These are phyloP conservation scores for Alitta virens DNA, from an alignment of 2,888 invertebrate species.

Conservation along the genomic window DNA sequence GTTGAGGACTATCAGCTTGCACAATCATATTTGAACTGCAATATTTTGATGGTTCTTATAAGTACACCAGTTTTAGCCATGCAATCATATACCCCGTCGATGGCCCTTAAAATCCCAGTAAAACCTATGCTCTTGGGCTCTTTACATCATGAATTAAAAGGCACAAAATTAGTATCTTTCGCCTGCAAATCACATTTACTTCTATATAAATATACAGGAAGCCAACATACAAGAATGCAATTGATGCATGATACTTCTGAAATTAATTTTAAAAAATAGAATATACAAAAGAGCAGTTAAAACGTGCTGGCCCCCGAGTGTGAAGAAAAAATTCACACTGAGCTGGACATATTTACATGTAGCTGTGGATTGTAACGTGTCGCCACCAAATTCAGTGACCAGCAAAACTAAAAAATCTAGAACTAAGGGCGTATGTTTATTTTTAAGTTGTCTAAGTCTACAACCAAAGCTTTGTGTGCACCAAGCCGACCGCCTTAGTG, in stretches of 20 bases:
- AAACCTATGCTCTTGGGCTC: background rate
- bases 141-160: background rate
- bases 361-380: no score
- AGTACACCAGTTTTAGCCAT: constrained; percentile 18
- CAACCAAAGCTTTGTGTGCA: constrained; percentile 1
- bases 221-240: constrained; percentile 10
- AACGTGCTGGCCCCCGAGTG: no score
- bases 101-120: background rate
- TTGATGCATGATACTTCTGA: no score
- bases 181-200: constrained; percentile 9
- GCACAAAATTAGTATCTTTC: background rate
- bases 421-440: background rate
- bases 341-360: no score
- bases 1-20: background rate
- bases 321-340: no score
- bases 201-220: constrained; percentile 18
- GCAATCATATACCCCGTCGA: constrained; percentile 1
- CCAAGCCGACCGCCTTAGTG: background rate
- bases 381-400: background rate
- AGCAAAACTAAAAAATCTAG: no score
- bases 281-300: no score
- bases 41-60: constrained; percentile 3
- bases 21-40: background rate
- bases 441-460: background rate
- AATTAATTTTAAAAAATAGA: no score